A percentile compares a stretch with the other conserved stretches of the same genome.
phyloP scores from a whole-genome alignment of 2,797 vertebrate genomes.

The Babyrousa celebensis region DNA sequence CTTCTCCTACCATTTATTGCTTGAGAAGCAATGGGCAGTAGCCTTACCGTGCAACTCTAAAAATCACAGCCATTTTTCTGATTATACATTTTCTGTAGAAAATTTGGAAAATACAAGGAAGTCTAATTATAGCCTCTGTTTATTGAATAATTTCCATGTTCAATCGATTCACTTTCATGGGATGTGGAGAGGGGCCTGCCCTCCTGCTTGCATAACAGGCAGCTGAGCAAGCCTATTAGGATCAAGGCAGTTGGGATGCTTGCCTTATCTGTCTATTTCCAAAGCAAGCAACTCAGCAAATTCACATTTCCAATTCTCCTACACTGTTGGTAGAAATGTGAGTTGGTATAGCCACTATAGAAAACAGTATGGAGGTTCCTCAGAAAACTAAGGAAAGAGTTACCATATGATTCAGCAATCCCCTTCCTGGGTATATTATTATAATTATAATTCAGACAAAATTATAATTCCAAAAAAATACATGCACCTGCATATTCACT shows the following conservation, averaged over 20 bases:
- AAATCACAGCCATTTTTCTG: conserved; percentile 3
- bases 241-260: neutral
- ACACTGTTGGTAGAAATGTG: too few species aligned
- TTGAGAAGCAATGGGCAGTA: neutral
- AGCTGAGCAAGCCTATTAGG: neutral
- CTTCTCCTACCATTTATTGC: neutral
- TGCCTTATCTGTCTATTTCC: neutral
- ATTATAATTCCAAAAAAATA: too few species aligned
- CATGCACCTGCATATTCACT: too few species aligned
- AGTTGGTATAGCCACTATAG: too few species aligned
- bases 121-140: conserved; percentile 45
- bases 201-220: neutral
- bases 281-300: neutral
- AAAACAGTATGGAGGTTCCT: too few species aligned
- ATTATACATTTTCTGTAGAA: conserved; percentile 27
- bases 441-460: too few species aligned
- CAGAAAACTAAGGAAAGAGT: too few species aligned
- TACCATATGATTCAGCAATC: too few species aligned
- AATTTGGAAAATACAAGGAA: conserved; percentile 58
- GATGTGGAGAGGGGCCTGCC: neutral
- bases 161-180: neutral
- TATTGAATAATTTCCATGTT: neutral
- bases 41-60: neutral
- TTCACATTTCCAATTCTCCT: neutral
- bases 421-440: too few species aligned